Evolutionary conservation across 2,797 vertebrate genomes (phyloP).

Genomic region (Onychomys leucogaster): DNA sequence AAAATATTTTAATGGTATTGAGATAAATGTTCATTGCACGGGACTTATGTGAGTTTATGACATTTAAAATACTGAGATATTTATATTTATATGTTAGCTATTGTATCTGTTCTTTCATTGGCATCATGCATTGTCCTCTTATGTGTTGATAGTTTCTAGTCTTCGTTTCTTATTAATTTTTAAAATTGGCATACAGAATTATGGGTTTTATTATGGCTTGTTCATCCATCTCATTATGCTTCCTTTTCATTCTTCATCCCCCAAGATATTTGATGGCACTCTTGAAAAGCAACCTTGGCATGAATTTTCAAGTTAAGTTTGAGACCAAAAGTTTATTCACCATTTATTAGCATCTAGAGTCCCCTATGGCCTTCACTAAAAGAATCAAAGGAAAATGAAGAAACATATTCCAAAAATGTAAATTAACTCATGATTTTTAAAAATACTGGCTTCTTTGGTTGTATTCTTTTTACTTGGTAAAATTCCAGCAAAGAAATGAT

Average conservation of each 20-base stretch:
- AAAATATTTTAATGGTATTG: not conserved
- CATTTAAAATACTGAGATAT: not conserved
- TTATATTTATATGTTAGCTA: not conserved
- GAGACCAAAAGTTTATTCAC: not conserved
- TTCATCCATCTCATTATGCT: not conserved
- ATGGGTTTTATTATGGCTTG: not conserved
- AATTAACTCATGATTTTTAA: constrained; percentile 8
- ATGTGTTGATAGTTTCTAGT: not conserved
- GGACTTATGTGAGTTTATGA: not conserved
- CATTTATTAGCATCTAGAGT: not conserved
- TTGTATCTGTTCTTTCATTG: constrained; percentile 4
- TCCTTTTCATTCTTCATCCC: not conserved
- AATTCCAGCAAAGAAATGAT: not conserved
- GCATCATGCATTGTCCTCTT: not conserved
- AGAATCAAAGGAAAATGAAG: not conserved
- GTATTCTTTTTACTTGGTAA: not conserved
- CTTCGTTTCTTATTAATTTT: not conserved
- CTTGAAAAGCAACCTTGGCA: not conserved
- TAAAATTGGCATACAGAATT: not conserved
- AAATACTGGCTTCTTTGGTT: not conserved
- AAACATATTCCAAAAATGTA: not conserved
- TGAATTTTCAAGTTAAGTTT: constrained; percentile 10
- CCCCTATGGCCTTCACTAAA: not conserved
- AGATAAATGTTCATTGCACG: not conserved
- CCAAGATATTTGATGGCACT: not conserved